Evolutionary conservation across 1,140 invertebrate genomes (phyloP), one percentile per base, ranked within the genome.

Genomic region (Drosophila setifemur): DNA sequence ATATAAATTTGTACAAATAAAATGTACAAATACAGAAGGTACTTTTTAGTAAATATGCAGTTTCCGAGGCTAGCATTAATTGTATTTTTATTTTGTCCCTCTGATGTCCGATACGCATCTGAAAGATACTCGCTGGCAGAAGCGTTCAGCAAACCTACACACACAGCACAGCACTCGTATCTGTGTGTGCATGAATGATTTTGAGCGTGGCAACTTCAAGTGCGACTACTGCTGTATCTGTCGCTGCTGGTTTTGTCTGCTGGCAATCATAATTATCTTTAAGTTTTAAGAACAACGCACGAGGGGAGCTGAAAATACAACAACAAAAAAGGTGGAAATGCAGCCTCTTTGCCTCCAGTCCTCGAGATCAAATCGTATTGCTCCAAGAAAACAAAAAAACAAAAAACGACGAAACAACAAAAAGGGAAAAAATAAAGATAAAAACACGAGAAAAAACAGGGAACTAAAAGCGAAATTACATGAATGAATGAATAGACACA

Each of bases 261-360:
- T 81, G 77, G 76, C 68, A 81, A 81, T 81, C 76, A 81, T 81
- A 81, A 81, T 81, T 81, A 81, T 81, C 76, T 81, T 82, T 72
- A 82, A 82, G 82, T 81, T 63, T 43, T 52, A 39, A 54, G 49
- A 76, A 42, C 40, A 18, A 47, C 29, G n/a, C 14, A n/a, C 29
- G 9, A 40, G n/a, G 12, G 19, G 23, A 25, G 53, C 49, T 12
- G n/a, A 35, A 52, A 63, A 35, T 33, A 31, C 18, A 61, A 49
- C 2, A 19, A 31, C 12, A 42, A 45, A 48, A 47, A 43, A 5
- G n/a, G 28, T 55, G 42, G 49, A 53, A 52, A 55, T 50, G 54
- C 40, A 47, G 12, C 31, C 43, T 26, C 8, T 45, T 26, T 45
- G 23, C 23, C n/a, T n/a, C n/a, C n/a, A n/a, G n/a, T n/a, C n/a